phyloP scores from a whole-genome alignment of 2,113 vertebrate species.

The Crotalus helleri region DNA sequence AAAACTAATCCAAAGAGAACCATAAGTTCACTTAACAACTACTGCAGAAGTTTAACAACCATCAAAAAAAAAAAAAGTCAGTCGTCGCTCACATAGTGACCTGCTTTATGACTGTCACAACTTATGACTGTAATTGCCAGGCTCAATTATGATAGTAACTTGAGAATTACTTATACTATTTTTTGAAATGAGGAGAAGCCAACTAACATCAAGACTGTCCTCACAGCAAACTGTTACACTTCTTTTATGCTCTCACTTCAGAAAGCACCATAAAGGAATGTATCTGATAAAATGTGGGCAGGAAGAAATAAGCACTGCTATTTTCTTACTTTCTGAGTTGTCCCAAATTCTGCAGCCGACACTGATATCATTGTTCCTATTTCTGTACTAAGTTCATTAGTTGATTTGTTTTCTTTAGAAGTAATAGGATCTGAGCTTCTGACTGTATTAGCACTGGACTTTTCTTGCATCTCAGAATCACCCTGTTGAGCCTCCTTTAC shows the following conservation, averaged over 20 bases:
- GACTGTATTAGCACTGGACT: constrained; percentile 67
- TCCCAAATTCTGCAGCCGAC: constrained; percentile 84
- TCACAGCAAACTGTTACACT: background rate
- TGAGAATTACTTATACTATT: background rate
- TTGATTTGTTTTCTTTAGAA: constrained; percentile 78
- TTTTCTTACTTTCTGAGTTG: constrained; percentile 82
- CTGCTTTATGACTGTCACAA: background rate
- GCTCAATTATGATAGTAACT: background rate
- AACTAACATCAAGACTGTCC: background rate
- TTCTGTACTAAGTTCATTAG: constrained; percentile 85
- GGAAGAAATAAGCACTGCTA: background rate
- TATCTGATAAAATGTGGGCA: background rate
- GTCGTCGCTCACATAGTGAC: background rate
- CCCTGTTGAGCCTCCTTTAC: constrained; percentile 89
- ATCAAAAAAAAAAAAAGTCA: background rate
- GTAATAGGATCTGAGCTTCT: constrained; percentile 81
- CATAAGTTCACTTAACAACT: background rate
- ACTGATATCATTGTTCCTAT: constrained; percentile 94
- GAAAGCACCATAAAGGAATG: background rate
- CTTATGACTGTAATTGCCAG: background rate
- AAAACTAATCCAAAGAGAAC: background rate
- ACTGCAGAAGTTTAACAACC: background rate
- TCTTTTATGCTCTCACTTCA: background rate
- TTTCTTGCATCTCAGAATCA: constrained; percentile 86
- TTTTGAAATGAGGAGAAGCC: background rate